Base-by-base conservation (phyloP, 2,797 vertebrate genomes). In the Capromys pilorides region DNA sequence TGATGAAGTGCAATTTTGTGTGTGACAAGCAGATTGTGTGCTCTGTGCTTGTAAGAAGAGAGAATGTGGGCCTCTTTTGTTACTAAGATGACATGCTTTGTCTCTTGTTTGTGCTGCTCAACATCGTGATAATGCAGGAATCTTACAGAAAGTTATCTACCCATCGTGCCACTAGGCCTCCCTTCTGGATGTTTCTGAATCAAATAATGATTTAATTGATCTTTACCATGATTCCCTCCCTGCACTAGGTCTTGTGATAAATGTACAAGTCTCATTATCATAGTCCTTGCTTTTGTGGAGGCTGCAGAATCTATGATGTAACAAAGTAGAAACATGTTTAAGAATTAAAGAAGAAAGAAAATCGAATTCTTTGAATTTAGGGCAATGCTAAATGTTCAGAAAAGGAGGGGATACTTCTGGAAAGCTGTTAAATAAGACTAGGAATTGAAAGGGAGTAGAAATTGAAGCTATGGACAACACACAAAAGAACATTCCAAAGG, bases 1-100 rank as follows among this genome's bases (percentile, higher is more conserved):
- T 82, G 87, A 67, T 21, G 13, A 86, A 84, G 28, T 67, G 18
- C 12, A 93, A 93, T 61, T 87, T 66, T 91, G 9, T 36, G 18
- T 36, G 21, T 90, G 69, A 95, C 87, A 19, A 92, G 51, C 11
- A 69, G 45, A 51, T n/a, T 67, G 8, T 90, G 21, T 89, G 22
- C 91, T 86, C 62, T n/a, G 57, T 18, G 6, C 94, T 96, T 90
- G 39, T 71, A 94, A 57, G 36, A 94, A 88, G 39, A 77, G 9
- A 84, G 3, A 39, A 91, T 84, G 73, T 93, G 33, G 19, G 36
- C 2, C 69, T 93, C 28, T 93, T 94, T 89, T 87, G 41, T 49
- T 10, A 89, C 21, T 78, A 78, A 90, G 39, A 93, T 54, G 12
- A 75, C 39, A 21, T 19, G 6, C 28, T 62, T 93, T 95, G 36